phyloP scores from a whole-genome alignment of 2,888 invertebrate genomes.

The Odiellus spinosus region DNA sequence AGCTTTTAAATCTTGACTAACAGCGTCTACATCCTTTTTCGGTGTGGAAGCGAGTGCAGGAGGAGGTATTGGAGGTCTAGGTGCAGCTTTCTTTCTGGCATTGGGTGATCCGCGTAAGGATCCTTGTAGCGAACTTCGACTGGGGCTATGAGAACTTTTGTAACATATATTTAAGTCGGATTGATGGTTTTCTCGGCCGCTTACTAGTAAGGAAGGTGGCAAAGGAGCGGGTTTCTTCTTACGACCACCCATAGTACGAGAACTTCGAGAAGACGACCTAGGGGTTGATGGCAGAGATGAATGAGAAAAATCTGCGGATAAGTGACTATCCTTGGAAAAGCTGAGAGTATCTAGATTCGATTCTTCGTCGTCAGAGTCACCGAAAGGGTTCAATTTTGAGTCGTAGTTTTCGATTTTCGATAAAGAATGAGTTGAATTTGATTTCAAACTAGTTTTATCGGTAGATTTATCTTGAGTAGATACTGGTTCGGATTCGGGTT shows the following conservation, averaged over 20 bases:
- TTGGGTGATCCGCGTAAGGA: conserved; percentile 6
- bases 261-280: conserved; percentile 18
- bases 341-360: too few relatives aligned
- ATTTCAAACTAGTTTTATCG: not conserved
- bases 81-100: not conserved
- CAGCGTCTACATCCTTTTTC: too few relatives aligned
- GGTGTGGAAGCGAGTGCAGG: too few relatives aligned
- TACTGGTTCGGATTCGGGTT: conserved; percentile 3
- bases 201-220: conserved; percentile 30
- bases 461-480: not conserved
- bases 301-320: conserved; percentile 6
- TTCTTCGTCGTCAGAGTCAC: conserved; percentile 7
- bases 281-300: conserved; percentile 24
- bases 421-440: not conserved
- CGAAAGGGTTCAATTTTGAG: conserved; percentile 17
- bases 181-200: too few relatives aligned
- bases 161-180: too few relatives aligned
- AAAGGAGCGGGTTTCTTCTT: conserved; percentile 50
- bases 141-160: too few relatives aligned
- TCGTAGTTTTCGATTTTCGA: conserved; percentile 9
- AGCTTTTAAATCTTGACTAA: too few relatives aligned
- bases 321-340: too few relatives aligned
- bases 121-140: conserved; percentile 4
- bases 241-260: conserved; percentile 21
- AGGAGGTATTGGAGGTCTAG: not conserved